Base-by-base conservation (phyloP, 2,113 vertebrate genomes). In the Elephas maximus region DNA sequence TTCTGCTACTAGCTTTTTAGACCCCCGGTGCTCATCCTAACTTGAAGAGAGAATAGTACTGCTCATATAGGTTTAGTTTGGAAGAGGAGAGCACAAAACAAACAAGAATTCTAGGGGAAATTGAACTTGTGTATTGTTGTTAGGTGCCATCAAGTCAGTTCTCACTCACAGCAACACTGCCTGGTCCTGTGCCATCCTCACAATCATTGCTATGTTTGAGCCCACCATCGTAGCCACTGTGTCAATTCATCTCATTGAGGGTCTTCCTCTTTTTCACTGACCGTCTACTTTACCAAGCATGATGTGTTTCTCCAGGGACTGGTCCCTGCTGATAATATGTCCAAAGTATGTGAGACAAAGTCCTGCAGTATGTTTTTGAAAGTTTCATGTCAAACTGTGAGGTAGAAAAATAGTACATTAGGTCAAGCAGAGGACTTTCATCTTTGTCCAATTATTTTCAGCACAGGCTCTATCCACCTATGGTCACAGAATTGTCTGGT, bases 391-490 rank as follows among this genome's bases (percentile, higher is more conserved):
- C 77, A 37, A 82, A 90, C 15, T 51, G 10, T 71, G 60, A 86
- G 26, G 51, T 15, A 63, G 63, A 62, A 96, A 96, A 89, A 74
- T 4, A 76, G 26, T 21, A 74, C 37, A 89, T 53, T 79, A 83
- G 62, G 81, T 92, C 78, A 95, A 76, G 17, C 9, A 92, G 77
- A 93, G 21, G 21, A 83, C 82, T 92, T 67, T 94, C 45, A 86
- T 93, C 67, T 91, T 48, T 92, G 69, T 76, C 62, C 69, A 94
- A 41, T 96, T 95, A 97, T 63, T 91, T 90, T 89, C 53, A 94
- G 48, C 53, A 74, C 3, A 82, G 45, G 2, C 3, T 88, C 62
- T 83, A 60, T 71, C 30, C 80, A 96, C 45, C 15, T 92, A 0
- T 37, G 37, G 33, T 60, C 48, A 71, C 0, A 60, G 44, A 93